Conservation (phyloP, 1,140 invertebrate genomes). For the Saccostrea glomerata region DNA sequence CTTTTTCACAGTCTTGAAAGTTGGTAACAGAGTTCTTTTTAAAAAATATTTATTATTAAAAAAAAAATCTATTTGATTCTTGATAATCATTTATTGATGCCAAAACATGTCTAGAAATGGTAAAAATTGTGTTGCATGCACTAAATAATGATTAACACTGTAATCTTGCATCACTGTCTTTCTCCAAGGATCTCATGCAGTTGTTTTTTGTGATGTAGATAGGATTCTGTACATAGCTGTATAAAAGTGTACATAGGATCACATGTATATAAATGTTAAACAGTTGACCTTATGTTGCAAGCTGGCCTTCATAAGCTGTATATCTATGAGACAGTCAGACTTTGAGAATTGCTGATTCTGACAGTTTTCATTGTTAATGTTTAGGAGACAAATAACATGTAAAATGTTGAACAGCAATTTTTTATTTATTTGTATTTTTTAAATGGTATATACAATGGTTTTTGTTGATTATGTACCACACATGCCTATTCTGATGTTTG, state of each 20-base stretch:
- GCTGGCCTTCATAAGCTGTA: background rate
- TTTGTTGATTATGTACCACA: background rate
- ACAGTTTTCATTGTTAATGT: background rate
- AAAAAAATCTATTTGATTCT: background rate
- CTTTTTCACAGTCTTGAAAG: no score
- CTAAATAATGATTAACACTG: background rate
- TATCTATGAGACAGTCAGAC: background rate
- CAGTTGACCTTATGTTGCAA: background rate
- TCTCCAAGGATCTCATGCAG: conserved; percentile 27
- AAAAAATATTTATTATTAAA: background rate
- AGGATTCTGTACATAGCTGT: conserved; percentile 15
- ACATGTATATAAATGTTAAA: background rate
- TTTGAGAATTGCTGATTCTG: background rate
- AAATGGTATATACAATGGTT: background rate
- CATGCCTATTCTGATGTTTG: background rate
- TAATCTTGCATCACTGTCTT: conserved; percentile 8
- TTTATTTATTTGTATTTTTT: background rate
- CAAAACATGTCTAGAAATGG: background rate
- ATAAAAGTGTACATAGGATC: background rate
- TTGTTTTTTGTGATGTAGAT: conserved; percentile 21
- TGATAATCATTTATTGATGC: background rate
- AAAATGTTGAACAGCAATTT: background rate
- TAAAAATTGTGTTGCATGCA: background rate
- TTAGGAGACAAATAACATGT: background rate
- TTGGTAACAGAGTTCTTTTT: no score